These are phyloP conservation scores for Zophobas atratus DNA, from an alignment of 1,140 invertebrate species.

Conservation along the genomic window DNA sequence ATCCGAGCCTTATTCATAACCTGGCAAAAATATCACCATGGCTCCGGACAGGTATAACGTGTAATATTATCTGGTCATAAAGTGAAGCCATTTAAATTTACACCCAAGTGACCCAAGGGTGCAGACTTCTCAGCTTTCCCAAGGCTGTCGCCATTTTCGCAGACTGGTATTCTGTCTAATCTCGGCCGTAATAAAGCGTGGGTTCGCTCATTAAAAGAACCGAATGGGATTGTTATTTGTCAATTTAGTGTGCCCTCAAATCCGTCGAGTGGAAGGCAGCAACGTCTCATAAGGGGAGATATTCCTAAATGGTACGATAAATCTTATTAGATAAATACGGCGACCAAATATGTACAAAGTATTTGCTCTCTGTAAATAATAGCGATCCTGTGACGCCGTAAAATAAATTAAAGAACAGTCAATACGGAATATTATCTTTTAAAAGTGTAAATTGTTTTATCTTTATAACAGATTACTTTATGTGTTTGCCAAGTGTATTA, in stretches of 20 bases:
- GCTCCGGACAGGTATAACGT: neutral
- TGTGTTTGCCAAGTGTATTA: conserved; percentile 43
- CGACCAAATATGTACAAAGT: conserved; percentile 49
- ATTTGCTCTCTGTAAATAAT: conserved; percentile 48
- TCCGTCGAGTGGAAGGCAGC: neutral
- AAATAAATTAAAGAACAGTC: conserved; percentile 49
- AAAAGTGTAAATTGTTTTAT: conserved; percentile 50
- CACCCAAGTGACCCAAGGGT: conserved; percentile 17
- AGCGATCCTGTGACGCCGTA: conserved; percentile 40
- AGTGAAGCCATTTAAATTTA: conserved; percentile 32
- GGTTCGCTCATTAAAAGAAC: conserved; percentile 1
- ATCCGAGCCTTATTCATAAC: too few relatives aligned
- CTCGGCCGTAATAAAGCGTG: neutral
- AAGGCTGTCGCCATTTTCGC: neutral
- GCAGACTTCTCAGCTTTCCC: neutral
- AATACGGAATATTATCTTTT: conserved; percentile 48
- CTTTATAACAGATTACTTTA: conserved; percentile 49
- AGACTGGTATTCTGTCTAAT: neutral
- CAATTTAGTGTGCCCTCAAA: conserved; percentile 2
- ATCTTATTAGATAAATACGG: conserved; percentile 47
- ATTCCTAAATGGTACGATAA: conserved; percentile 47
- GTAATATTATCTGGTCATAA: conserved; percentile 31
- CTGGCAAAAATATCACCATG: too few relatives aligned
- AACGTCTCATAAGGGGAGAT: conserved; percentile 21
- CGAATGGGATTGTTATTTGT: conserved; percentile 2